Conservation (phyloP, 2,888 invertebrate genomes). For the Rhagophthalmus giganteus region DNA sequence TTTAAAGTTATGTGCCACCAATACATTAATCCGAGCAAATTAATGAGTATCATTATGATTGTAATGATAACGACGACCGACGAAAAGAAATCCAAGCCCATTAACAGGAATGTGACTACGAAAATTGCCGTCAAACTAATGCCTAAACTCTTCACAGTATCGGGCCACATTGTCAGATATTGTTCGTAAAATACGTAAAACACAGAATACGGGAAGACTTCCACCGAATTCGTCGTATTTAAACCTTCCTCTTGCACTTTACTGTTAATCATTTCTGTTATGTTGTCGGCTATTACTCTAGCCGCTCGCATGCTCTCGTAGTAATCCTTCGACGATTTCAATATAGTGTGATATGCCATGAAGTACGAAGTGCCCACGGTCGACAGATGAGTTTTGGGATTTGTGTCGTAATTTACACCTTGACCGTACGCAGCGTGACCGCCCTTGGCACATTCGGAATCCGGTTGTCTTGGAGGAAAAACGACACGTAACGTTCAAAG, state of each 20-base stretch:
- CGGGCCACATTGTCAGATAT: conserved; percentile 93
- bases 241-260: conserved; percentile 52
- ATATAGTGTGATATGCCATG: conserved; percentile 91
- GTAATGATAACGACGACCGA: conserved; percentile 87
- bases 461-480: conserved; percentile 84
- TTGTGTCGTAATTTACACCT: conserved; percentile 66
- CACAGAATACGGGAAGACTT: conserved; percentile 83
- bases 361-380: conserved; percentile 81
- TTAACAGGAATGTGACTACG: conserved; percentile 85
- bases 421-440: conserved; percentile 83
- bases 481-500: conserved; percentile 76
- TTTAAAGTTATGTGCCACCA: conserved; percentile 95
- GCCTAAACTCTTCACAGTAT: conserved; percentile 83
- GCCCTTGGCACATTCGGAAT: conserved; percentile 72
- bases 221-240: conserved; percentile 33
- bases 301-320: conserved; percentile 85
- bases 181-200: conserved; percentile 99
- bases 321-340: conserved; percentile 88
- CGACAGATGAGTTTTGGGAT: conserved; percentile 52
- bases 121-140: conserved; percentile 93
- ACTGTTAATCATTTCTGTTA: conserved; percentile 74
- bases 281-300: conserved; percentile 76
- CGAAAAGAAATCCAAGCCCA: conserved; percentile 92
- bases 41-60: conserved; percentile 90
- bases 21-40: conserved; percentile 95